Base-by-base conservation (phyloP, 2,113 vertebrate species). In the Fregetta grallaria region DNA sequence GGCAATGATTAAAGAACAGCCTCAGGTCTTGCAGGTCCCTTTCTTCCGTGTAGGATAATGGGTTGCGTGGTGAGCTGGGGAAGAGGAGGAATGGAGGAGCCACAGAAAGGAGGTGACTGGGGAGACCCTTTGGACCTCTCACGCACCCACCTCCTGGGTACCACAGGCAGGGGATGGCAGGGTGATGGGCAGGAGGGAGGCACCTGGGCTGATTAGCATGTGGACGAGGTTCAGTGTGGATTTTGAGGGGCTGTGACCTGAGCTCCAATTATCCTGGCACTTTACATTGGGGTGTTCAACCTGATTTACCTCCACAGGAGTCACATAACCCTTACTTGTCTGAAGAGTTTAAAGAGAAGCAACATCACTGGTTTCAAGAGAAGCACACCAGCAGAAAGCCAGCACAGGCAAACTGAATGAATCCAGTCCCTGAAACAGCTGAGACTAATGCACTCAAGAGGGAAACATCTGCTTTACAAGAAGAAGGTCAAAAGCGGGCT, bases 381-480 rank as follows among this genome's bases (percentile, higher is more conserved):
- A 45, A 58, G 17, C 6, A 56, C 36, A 42, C 42, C 72, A 90
- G 32, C 32, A 77, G 59, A 86, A 83, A 77, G 29, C 22, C 75
- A 84, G 15, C 23, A 45, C 6, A 81, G 42, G 30, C n/a, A 77
- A 77, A 50, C 19, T 38, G 7, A 74, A 81, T 16, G 2, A 94
- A 58, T 70, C 16, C 42, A 91, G 36, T 13, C 47, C 34, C 40
- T 58, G 23, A 70, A 94, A 70, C 29, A 72, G 56, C 66, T 90
- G 78, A n/a, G 53, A 76, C 20, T 36, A 72, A 76, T n/a, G 42
- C 13, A 74, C 32, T 67, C 1, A 0, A 74, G 65, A 63, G 16
- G 72, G 13, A 76, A 92, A 77, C 56, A 77, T 93, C 55, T 91
- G 75, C 42, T 78, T 94, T 86, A 75, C 30, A 72, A 67, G 62